Percentiles rank a stretch among this genome's conserved stretches.
Evolutionary conservation across 2,888 invertebrate genomes (phyloP).

Genomic region (Deroplatys truncata): DNA sequence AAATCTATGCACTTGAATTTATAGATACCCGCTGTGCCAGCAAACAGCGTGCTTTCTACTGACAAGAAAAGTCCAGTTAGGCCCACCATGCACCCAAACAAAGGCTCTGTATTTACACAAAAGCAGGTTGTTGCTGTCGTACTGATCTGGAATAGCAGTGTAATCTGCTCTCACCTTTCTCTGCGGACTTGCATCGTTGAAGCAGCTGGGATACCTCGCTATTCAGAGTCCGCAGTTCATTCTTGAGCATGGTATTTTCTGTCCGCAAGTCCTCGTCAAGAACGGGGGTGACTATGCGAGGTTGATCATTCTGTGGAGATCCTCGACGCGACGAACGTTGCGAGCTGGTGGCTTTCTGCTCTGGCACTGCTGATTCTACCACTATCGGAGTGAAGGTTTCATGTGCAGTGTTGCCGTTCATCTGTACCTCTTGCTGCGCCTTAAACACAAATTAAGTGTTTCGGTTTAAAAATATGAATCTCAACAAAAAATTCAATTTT

Average conservation of each 20-base stretch:
- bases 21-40: too few relatives aligned
- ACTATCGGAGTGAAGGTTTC: background rate
- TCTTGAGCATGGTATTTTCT: constrained; percentile 43
- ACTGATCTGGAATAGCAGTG: too few relatives aligned
- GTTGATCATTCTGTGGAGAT: background rate
- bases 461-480: too few relatives aligned
- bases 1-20: too few relatives aligned
- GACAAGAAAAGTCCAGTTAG: too few relatives aligned
- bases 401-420: background rate
- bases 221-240: constrained; percentile 50
- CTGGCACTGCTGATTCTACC: background rate
- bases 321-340: background rate
- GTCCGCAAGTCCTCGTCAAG: constrained; percentile 9
- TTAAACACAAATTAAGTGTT: background rate
- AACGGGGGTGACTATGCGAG: background rate
- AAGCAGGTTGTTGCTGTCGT: too few relatives aligned
- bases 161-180: constrained; percentile 42
- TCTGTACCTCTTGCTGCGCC: background rate
- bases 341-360: background rate
- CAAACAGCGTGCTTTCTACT: too few relatives aligned
- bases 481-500: too few relatives aligned
- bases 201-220: constrained; percentile 49
- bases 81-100: too few relatives aligned
- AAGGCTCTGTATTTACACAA: too few relatives aligned
- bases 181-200: constrained; percentile 46